Evolutionary conservation across 2,113 vertebrate species (phyloP).

Genomic region (Garra rufa): DNA sequence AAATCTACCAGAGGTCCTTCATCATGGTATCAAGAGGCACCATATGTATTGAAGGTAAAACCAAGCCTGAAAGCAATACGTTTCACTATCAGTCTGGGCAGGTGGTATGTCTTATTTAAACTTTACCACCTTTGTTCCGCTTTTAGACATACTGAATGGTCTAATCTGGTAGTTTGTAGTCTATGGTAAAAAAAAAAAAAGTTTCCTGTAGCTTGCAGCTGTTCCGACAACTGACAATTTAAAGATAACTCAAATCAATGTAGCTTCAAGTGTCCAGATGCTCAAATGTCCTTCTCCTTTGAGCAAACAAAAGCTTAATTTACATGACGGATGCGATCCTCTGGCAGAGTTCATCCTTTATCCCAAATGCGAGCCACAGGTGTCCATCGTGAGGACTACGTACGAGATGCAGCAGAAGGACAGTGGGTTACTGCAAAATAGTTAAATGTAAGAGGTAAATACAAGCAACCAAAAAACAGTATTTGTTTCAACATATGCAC

Average conservation of each 20-base stretch:
- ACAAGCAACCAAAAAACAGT: too few relatives aligned
- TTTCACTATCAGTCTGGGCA: conserved; percentile 46
- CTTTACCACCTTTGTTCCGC: conserved; percentile 3
- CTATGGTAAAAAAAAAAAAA: conserved; percentile 20
- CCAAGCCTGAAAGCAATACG: conserved; percentile 35
- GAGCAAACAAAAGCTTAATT: conserved; percentile 13
- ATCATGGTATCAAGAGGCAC: conserved; percentile 35
- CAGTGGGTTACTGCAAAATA: conserved; percentile 38
- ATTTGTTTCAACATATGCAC: background rate
- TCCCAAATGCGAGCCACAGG: background rate
- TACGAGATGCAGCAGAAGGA: conserved; percentile 1
- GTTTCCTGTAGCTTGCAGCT: conserved; percentile 13
- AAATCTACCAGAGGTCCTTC: conserved; percentile 33
- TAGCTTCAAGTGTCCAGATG: conserved; percentile 17
- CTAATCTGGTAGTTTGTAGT: conserved; percentile 8
- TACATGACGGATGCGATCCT: conserved; percentile 10
- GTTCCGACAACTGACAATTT: conserved; percentile 19
- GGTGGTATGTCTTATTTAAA: conserved; percentile 32
- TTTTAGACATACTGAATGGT: conserved; percentile 33
- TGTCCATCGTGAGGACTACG: background rate
- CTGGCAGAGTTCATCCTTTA: conserved; percentile 1
- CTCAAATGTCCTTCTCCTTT: background rate
- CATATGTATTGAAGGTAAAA: conserved; percentile 23
- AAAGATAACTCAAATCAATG: conserved; percentile 28
- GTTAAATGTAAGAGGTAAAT: conserved; percentile 1